Evolutionary conservation across 2,888 invertebrate genomes (phyloP).

Genomic region (Dicyrtomina minuta): DNA sequence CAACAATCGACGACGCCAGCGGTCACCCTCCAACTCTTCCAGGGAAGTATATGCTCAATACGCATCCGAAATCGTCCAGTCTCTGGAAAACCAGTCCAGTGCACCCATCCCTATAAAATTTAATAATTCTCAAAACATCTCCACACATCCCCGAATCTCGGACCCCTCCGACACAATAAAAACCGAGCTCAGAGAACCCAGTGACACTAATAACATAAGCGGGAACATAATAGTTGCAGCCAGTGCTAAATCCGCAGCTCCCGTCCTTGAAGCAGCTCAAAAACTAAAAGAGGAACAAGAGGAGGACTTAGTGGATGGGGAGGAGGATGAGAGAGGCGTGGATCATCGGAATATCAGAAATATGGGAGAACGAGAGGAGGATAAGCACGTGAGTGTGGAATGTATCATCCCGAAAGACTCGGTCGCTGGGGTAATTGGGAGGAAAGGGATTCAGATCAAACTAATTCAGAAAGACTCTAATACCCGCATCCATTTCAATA

Average conservation of each 20-base stretch:
- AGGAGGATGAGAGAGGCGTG: not conserved
- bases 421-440: slow-evolving; percentile 61
- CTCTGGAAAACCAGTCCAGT: too few species aligned
- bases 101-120: too few species aligned
- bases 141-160: too few species aligned
- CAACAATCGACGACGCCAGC: not conserved
- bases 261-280: too few species aligned
- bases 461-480: slow-evolving; percentile 72
- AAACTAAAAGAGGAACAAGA: too few species aligned
- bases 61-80: not conserved
- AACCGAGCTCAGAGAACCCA: too few species aligned
- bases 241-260: slow-evolving; percentile 32
- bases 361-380: slow-evolving; percentile 28
- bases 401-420: slow-evolving; percentile 56
- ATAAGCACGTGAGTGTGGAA: slow-evolving; percentile 35
- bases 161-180: too few species aligned
- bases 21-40: not conserved
- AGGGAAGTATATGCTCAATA: slow-evolving; percentile 2
- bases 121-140: too few species aligned
- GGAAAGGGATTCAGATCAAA: slow-evolving; percentile 74
- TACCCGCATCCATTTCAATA: slow-evolving; percentile 63
- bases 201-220: too few species aligned
- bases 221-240: too few species aligned
- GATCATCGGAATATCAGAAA: not conserved
- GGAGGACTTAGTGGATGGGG: not conserved